Evolutionary conservation across 2,113 vertebrate species (phyloP).

Genomic region (Taxidea taxus): DNA sequence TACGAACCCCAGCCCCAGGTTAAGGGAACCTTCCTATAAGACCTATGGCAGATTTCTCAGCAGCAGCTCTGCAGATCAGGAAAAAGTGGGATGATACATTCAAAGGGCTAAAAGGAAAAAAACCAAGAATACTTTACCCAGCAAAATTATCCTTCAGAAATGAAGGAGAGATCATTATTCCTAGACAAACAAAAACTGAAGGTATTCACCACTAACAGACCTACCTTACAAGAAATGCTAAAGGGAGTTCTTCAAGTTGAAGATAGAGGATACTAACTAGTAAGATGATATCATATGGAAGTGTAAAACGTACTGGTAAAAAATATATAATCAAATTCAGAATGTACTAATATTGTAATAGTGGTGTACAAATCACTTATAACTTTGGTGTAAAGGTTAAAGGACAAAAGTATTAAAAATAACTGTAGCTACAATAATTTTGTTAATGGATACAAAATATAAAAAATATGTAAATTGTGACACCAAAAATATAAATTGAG

Average conservation of each 20-base stretch:
- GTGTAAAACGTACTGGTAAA: background rate
- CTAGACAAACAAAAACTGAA: background rate
- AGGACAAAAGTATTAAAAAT: background rate
- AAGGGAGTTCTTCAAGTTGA: background rate
- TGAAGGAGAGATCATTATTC: background rate
- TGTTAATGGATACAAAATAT: background rate
- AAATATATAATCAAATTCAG: background rate
- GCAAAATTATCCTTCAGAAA: background rate
- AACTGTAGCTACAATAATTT: background rate
- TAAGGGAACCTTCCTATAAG: background rate
- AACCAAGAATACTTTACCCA: background rate
- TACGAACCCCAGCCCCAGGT: background rate
- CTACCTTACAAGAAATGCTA: background rate
- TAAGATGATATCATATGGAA: background rate
- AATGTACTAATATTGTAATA: background rate
- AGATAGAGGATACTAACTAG: background rate
- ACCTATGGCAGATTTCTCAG: background rate
- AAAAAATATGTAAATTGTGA: background rate
- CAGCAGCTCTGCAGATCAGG: background rate
- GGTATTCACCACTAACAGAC: background rate
- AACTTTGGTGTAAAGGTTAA: background rate
- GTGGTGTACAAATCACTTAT: background rate
- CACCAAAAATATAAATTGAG: background rate
- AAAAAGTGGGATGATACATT: background rate
- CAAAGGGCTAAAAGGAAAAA: background rate